Conservation (phyloP, 2,888 invertebrate species). For the Dinocampus coccinellae region DNA sequence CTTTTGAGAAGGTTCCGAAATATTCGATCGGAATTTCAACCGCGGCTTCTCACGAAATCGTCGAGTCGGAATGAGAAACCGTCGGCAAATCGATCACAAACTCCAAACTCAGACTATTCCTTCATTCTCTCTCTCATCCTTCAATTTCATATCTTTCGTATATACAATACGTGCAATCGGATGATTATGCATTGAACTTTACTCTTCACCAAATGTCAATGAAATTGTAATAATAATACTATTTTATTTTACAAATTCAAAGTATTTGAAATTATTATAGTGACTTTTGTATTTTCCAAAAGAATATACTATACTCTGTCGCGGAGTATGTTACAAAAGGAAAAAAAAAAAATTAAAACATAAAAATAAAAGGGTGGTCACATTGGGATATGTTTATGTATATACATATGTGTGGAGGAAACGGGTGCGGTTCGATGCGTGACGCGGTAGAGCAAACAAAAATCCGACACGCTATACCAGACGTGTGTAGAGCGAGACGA, state of each 20-base stretch:
- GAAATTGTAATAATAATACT: too few relatives aligned
- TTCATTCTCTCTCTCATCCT: constrained; percentile 12
- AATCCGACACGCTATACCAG: constrained; percentile 62
- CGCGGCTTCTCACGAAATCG: constrained; percentile 29
- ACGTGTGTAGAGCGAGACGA: constrained; percentile 37
- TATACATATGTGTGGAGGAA: constrained; percentile 51
- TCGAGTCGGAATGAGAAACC: constrained; percentile 20
- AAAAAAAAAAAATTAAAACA: background rate
- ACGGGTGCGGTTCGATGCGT: constrained; percentile 62
- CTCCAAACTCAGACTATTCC: constrained; percentile 17
- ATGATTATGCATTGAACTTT: too few relatives aligned
- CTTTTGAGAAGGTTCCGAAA: constrained; percentile 37
- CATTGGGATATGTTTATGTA: background rate
- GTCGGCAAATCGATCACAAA: constrained; percentile 21
- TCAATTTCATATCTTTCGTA: too few relatives aligned
- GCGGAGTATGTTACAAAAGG: too few relatives aligned
- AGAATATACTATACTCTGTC: too few relatives aligned
- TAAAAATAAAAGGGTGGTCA: background rate
- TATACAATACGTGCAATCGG: too few relatives aligned
- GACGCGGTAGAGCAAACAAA: constrained; percentile 67
- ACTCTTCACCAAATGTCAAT: too few relatives aligned
- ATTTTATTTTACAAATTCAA: too few relatives aligned
- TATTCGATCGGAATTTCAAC: constrained; percentile 41
- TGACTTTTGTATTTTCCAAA: too few relatives aligned
- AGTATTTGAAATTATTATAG: too few relatives aligned